A percentile compares a stretch with the other conserved stretches of the same genome.
phyloP scores from a whole-genome alignment of 1,140 invertebrate genomes.

The Tetraneura akinire region DNA sequence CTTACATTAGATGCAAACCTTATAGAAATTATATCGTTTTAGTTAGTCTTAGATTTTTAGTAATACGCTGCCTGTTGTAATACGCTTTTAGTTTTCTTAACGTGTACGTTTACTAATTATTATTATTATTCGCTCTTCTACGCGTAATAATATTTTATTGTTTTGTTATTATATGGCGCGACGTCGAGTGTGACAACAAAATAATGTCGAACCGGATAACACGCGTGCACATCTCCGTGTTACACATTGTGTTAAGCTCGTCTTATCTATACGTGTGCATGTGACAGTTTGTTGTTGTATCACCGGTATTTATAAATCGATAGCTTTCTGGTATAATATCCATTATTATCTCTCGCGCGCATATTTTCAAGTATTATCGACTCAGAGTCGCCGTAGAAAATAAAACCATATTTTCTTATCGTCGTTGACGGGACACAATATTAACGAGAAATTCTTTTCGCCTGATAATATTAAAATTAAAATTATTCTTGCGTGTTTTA shows the following conservation, averaged over 20 bases:
- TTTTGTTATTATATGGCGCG: neutral
- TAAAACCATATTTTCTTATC: constrained; percentile 26
- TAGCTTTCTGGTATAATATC: constrained; percentile 11
- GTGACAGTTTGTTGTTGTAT: constrained; percentile 24
- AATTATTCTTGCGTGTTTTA: neutral
- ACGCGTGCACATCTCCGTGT: constrained; percentile 24
- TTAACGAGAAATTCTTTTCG: neutral
- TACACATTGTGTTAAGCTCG: neutral
- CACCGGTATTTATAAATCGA: constrained; percentile 21
- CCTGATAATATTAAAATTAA: neutral
- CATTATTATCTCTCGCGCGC: neutral
- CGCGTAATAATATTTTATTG: constrained; percentile 25
- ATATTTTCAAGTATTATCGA: constrained; percentile 37
- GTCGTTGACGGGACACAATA: neutral
- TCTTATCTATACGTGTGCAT: constrained; percentile 32
- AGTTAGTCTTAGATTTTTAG: too few relatives aligned
- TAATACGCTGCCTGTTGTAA: too few relatives aligned
- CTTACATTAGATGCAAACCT: neutral
- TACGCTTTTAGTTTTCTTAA: too few relatives aligned
- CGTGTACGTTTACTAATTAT: too few relatives aligned
- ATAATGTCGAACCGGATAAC: constrained; percentile 6
- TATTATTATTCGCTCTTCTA: too few relatives aligned
- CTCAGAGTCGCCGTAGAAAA: constrained; percentile 2
- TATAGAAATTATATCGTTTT: neutral
- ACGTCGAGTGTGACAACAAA: constrained; percentile 6